Evolutionary conservation across 2,797 vertebrate species (phyloP).

Genomic region (Vireo griseus): DNA sequence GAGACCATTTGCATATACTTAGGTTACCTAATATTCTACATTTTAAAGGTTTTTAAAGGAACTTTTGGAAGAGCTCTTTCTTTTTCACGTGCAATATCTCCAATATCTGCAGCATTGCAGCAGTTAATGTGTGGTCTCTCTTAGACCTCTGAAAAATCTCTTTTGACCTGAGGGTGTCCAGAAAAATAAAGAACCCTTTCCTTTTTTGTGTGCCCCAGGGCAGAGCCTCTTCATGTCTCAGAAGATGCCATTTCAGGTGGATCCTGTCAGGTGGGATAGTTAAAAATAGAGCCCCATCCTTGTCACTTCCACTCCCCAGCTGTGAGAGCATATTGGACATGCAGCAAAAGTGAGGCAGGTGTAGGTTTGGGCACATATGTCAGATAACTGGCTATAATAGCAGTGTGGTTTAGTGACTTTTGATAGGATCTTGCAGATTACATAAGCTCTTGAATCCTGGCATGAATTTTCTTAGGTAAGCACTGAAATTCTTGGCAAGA

Average conservation of each 20-base stretch:
- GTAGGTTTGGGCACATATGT: not conserved
- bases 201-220: not conserved
- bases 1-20: not conserved
- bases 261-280: not conserved
- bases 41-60: not conserved
- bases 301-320: not conserved
- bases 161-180: rapidly evolving
- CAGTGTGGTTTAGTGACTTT: not conserved
- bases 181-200: not conserved
- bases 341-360: not conserved
- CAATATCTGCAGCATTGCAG: not conserved
- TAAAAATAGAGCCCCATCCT: not conserved
- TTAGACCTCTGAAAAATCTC: not conserved
- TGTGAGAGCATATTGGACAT: not conserved
- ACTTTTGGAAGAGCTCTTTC: not conserved
- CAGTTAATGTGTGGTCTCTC: not conserved
- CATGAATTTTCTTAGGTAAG: not conserved
- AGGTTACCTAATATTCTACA: not conserved
- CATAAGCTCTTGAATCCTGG: not conserved
- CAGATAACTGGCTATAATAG: not conserved
- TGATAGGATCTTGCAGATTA: not conserved
- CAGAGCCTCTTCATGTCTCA: not conserved
- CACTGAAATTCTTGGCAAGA: not conserved
- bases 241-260: not conserved
- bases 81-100: not conserved